phyloP scores from a whole-genome alignment of 2,797 vertebrate genomes.

The Cossypha caffra region DNA sequence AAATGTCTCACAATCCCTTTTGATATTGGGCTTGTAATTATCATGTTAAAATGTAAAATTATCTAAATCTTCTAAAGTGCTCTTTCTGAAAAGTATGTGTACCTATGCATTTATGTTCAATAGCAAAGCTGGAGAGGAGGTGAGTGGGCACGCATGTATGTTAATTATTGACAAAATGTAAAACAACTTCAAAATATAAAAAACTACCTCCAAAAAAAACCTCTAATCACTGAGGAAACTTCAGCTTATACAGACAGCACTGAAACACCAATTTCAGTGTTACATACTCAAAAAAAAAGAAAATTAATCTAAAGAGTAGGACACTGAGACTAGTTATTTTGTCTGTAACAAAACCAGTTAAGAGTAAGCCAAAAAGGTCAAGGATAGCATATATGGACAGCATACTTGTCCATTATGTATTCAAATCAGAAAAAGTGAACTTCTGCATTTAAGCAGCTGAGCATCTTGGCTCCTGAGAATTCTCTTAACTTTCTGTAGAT shows the following conservation, averaged over 20 bases:
- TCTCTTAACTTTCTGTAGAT: not conserved
- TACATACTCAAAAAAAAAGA: not conserved
- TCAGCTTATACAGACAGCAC: not conserved
- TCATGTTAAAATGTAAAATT: not conserved
- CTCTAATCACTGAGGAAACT: not conserved
- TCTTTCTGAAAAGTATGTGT: not conserved
- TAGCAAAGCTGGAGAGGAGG: not conserved
- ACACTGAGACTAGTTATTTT: not conserved
- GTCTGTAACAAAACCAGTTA: not conserved
- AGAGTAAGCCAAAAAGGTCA: not conserved
- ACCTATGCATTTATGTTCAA: not conserved
- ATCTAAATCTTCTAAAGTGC: not conserved
- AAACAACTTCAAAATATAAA: not conserved
- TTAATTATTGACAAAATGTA: not conserved
- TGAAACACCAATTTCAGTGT: not conserved
- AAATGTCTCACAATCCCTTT: not conserved
- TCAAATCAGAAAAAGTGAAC: not conserved
- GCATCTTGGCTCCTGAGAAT: not conserved
- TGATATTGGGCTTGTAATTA: not conserved
- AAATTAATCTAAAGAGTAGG: not conserved
- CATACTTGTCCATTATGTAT: not conserved
- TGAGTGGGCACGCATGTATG: fast-evolving
- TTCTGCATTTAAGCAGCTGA: not conserved
- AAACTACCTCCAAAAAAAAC: not conserved
- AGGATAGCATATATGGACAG: not conserved